These are phyloP conservation scores for Acrocephalus kingi DNA, from an alignment of 2,113 vertebrate species.

Conservation along the genomic window DNA sequence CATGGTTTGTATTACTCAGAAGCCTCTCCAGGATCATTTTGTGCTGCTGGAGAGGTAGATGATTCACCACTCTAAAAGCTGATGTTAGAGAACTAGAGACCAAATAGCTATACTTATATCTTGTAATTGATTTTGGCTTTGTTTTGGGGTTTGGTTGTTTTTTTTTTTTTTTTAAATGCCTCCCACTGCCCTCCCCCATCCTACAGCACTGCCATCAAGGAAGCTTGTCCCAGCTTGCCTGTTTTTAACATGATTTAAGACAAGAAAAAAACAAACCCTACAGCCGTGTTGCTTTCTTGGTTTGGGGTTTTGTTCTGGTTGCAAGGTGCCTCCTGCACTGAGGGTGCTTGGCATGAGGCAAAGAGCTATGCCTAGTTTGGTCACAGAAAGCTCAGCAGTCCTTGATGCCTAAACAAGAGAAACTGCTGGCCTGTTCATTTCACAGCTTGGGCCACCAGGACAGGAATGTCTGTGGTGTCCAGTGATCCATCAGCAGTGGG, in stretches of 20 bases:
- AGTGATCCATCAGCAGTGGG: background rate
- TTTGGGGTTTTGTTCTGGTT: background rate
- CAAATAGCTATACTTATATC: slow-evolving; percentile 23
- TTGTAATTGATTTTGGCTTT: slow-evolving; percentile 45
- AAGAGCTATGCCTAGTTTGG: background rate
- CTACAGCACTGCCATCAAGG: background rate
- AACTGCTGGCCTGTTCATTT: background rate
- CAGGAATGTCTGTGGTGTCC: background rate
- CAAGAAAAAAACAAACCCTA: background rate
- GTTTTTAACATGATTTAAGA: slow-evolving; percentile 3
- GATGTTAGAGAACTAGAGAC: slow-evolving; percentile 22
- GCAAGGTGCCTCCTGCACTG: background rate
- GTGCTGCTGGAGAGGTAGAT: background rate
- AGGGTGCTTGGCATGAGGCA: background rate
- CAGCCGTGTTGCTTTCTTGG: background rate
- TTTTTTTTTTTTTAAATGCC: background rate
- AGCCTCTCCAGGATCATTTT: background rate
- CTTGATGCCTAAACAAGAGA: background rate
- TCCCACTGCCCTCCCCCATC: background rate
- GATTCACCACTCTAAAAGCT: slow-evolving; percentile 26
- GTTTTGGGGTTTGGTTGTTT: background rate
- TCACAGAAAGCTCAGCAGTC: background rate
- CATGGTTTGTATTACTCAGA: slow-evolving; percentile 6
- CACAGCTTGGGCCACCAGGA: background rate
- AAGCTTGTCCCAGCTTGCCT: background rate